Conservation (phyloP, 2,888 invertebrate species). For the Tenthredo amoena region DNA sequence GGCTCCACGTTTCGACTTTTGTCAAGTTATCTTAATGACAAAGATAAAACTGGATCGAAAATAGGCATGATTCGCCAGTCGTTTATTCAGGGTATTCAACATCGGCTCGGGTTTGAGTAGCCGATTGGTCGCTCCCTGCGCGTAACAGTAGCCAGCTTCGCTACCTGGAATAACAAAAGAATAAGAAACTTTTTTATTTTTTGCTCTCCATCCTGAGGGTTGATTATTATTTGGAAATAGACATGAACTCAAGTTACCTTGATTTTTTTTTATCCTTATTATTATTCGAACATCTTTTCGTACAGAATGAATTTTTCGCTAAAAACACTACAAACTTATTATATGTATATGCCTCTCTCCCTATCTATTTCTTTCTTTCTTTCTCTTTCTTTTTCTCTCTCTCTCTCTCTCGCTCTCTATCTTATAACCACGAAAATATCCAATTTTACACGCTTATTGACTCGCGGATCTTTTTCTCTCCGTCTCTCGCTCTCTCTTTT, state of each 20-base stretch:
- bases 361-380: neutral
- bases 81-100: slow-evolving; percentile 36
- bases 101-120: slow-evolving; percentile 48
- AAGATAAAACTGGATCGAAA: slow-evolving; percentile 48
- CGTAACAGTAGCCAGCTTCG: slow-evolving; percentile 54
- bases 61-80: slow-evolving; percentile 18
- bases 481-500: neutral
- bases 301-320: slow-evolving; percentile 1
- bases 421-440: slow-evolving; percentile 38
- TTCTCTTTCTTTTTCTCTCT: neutral
- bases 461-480: neutral
- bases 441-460: slow-evolving; percentile 18
- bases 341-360: neutral
- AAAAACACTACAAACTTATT: neutral
- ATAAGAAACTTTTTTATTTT: neutral
- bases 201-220: neutral
- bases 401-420: neutral
- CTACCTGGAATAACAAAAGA: slow-evolving; percentile 24
- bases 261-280: slow-evolving; percentile 2
- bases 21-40: slow-evolving; percentile 67
- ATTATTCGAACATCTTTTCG: slow-evolving; percentile 9
- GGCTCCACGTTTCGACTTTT: slow-evolving; percentile 36
- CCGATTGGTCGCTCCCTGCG: slow-evolving; percentile 26
- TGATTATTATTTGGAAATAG: neutral
- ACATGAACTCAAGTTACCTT: slow-evolving; percentile 2